Conservation (phyloP, 2,888 invertebrate genomes). For the Agonopterix alstromeriana region DNA sequence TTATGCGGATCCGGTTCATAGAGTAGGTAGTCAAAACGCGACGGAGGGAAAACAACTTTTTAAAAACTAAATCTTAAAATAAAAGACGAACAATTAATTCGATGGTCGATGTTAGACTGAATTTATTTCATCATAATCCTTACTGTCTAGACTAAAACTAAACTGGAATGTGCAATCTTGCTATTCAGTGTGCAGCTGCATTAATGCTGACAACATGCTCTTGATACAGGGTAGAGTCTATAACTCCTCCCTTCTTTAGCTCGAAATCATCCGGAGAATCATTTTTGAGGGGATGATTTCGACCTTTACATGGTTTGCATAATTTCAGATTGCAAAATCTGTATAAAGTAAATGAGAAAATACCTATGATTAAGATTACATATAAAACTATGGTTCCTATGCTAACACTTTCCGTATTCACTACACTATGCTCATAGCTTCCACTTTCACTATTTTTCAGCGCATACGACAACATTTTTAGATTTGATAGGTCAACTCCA, state of each 20-base stretch:
- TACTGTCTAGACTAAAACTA: no score
- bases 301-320: neutral
- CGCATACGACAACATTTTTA: neutral
- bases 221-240: neutral
- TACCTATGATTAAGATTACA: neutral
- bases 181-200: no score
- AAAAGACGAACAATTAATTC: no score
- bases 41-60: no score
- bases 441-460: neutral
- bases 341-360: neutral
- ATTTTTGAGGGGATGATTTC: neutral
- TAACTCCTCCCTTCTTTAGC: neutral
- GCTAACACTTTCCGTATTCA: neutral
- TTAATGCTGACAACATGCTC: no score
- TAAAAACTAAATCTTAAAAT: no score
- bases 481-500: neutral
- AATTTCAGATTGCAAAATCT: neutral
- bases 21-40: no score
- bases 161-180: no score
- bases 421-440: neutral
- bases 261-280: neutral
- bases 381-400: neutral
- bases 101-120: no score
- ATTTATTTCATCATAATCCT: no score
- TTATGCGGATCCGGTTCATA: conserved; percentile 38